These are phyloP conservation scores for Drosophila tanythrix DNA, from an alignment of 2,888 invertebrate genomes.

Conservation along the genomic window DNA sequence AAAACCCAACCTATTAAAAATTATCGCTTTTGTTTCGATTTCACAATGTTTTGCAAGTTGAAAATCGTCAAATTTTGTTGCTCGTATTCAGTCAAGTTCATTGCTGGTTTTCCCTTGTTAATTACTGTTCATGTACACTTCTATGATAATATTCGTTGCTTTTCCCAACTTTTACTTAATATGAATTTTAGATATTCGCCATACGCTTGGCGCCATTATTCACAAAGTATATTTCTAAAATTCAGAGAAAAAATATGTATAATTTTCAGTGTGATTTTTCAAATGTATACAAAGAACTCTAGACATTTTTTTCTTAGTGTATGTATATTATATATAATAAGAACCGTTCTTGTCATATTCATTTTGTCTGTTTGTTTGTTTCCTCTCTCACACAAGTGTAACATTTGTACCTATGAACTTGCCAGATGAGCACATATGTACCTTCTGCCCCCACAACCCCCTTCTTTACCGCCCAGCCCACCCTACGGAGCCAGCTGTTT, in stretches of 20 bases:
- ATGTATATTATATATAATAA: conserved; percentile 19
- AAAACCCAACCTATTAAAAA: neutral
- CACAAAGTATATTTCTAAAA: neutral
- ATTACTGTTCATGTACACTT: conserved; percentile 42
- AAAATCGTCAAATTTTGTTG: neutral
- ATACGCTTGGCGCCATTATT: neutral
- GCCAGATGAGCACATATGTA: neutral
- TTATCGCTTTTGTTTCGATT: neutral
- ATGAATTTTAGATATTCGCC: neutral
- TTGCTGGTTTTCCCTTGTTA: conserved; percentile 22
- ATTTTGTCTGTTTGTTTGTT: conserved; percentile 9
- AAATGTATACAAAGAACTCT: neutral
- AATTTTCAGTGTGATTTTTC: neutral
- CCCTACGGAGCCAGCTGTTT: conserved; percentile 14
- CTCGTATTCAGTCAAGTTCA: conserved; percentile 39
- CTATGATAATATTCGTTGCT: conserved; percentile 15
- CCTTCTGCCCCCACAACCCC: neutral
- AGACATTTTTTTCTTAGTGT: neutral
- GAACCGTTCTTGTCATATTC: conserved; percentile 44
- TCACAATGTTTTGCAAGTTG: neutral
- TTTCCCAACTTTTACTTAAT: conserved; percentile 29
- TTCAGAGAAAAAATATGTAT: neutral
- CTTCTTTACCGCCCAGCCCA: neutral
- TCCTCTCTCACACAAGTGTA: neutral
- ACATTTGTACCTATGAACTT: conserved; percentile 6